Evolutionary conservation across 1,140 invertebrate genomes (phyloP).

Genomic region (Centruroides vittatus): DNA sequence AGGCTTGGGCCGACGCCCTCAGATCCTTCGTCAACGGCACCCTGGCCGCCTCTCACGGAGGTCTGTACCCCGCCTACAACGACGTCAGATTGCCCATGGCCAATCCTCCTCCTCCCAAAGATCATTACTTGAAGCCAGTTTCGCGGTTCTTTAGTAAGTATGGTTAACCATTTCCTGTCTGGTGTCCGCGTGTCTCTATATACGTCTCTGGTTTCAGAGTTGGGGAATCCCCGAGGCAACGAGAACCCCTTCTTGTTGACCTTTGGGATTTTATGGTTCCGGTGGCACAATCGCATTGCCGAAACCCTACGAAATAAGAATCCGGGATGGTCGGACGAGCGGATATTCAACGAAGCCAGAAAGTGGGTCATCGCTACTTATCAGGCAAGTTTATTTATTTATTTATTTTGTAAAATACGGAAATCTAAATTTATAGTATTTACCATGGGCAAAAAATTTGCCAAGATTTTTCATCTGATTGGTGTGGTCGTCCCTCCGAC

Average conservation of each 20-base stretch:
- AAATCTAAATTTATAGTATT: too few relatives aligned
- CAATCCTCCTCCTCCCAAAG: slow-evolving; percentile 41
- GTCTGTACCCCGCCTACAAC: slow-evolving; percentile 38
- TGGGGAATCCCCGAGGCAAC: slow-evolving; percentile 45
- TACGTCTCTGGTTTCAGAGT: slow-evolving; percentile 27
- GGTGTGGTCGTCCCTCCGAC: too few relatives aligned
- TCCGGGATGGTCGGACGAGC: slow-evolving; percentile 33
- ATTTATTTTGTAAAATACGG: too few relatives aligned
- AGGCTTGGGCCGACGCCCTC: slow-evolving; percentile 41
- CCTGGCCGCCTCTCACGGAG: slow-evolving; percentile 28
- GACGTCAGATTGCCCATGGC: slow-evolving; percentile 26
- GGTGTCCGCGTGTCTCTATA: too few relatives aligned
- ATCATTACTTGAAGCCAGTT: slow-evolving; percentile 32
- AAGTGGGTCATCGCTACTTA: slow-evolving; percentile 43
- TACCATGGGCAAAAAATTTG: too few relatives aligned
- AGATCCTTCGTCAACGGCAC: slow-evolving; percentile 32
- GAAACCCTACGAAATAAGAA: slow-evolving; percentile 26
- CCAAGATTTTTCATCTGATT: too few relatives aligned
- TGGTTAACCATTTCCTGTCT: too few relatives aligned
- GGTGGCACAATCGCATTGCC: slow-evolving; percentile 46
- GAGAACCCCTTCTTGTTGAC: slow-evolving; percentile 41
- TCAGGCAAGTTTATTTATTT: slow-evolving; percentile 21
- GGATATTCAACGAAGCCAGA: slow-evolving; percentile 42
- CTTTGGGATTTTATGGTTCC: slow-evolving; percentile 43
- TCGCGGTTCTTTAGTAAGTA: slow-evolving; percentile 41